Conservation (phyloP, 2,113 vertebrate species). For the Dasyurus viverrinus region DNA sequence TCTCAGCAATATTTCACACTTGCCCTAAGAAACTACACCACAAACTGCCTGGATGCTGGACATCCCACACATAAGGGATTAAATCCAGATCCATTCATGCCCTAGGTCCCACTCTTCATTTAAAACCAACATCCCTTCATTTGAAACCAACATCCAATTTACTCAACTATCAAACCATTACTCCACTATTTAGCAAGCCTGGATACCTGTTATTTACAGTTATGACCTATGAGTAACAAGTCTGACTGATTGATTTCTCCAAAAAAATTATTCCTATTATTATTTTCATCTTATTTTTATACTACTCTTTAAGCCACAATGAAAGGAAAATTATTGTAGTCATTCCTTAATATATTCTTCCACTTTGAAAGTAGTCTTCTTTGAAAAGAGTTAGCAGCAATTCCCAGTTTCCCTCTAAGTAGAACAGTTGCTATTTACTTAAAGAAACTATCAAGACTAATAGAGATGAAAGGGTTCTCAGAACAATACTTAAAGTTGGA, state of each 20-base stretch:
- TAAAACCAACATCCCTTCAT: conserved; percentile 18
- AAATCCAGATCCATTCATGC: conserved; percentile 31
- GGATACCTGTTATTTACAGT: conserved; percentile 16
- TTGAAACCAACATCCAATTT: background rate
- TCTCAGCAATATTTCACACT: conserved; percentile 3
- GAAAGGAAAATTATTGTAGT: conserved; percentile 51
- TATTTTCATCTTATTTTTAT: conserved; percentile 42
- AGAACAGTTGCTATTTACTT: conserved; percentile 30
- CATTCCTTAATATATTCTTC: conserved; percentile 48
- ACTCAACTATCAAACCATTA: conserved; percentile 12
- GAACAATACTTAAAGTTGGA: conserved; percentile 17
- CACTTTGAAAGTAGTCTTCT: conserved; percentile 50
- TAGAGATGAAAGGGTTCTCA: conserved; percentile 36
- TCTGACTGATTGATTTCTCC: conserved; percentile 17
- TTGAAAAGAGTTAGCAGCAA: conserved; percentile 52
- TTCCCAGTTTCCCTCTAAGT: conserved; percentile 43
- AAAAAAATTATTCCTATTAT: conserved; percentile 29
- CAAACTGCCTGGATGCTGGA: background rate
- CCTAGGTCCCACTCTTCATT: conserved; percentile 14
- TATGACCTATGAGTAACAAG: conserved; percentile 13
- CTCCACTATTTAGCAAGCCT: conserved; percentile 22
- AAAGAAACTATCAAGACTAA: conserved; percentile 50
- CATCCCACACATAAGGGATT: conserved; percentile 17
- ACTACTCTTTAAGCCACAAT: conserved; percentile 51
- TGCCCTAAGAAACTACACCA: background rate